These are phyloP conservation scores for Stegodyphus dumicola DNA, from an alignment of 1,140 invertebrate genomes.

Conservation along the genomic window DNA sequence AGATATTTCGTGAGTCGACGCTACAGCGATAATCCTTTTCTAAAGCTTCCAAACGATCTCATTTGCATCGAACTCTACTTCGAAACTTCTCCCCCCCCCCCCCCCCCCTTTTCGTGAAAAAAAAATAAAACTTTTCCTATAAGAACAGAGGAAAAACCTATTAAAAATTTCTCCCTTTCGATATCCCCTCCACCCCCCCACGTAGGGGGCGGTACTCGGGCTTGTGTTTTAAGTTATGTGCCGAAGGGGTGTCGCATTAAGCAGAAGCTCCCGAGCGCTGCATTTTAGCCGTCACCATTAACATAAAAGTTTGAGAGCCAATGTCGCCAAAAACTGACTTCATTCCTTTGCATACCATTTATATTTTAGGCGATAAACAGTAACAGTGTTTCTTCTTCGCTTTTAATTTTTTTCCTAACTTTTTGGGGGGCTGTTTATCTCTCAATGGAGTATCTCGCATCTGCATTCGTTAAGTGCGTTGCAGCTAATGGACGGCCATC, in stretches of 20 bases:
- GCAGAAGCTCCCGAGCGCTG: slow-evolving; percentile 9
- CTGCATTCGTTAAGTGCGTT: slow-evolving; percentile 58
- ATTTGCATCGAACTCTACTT: slow-evolving; percentile 55
- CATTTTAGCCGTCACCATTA: slow-evolving; percentile 22
- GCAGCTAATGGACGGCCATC: slow-evolving; percentile 54
- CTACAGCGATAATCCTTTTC: slow-evolving; percentile 43
- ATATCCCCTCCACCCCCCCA: not conserved
- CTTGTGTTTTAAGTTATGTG: slow-evolving; percentile 58
- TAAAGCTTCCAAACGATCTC: slow-evolving; percentile 50
- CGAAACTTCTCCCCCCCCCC: not conserved
- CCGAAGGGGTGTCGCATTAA: slow-evolving; percentile 53
- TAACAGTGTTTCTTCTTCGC: slow-evolving; percentile 14
- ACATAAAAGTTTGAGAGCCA: slow-evolving; percentile 58
- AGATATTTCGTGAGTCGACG: slow-evolving; percentile 6
- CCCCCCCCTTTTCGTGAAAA: not conserved
- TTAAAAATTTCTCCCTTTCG: slow-evolving; percentile 48
- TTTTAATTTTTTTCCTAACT: slow-evolving; percentile 9
- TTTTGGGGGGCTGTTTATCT: slow-evolving; percentile 19
- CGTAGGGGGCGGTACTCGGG: slow-evolving; percentile 27
- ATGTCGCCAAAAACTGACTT: slow-evolving; percentile 58
- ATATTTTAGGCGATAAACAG: slow-evolving; percentile 59
- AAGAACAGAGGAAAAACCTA: slow-evolving; percentile 50
- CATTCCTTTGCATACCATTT: slow-evolving; percentile 57
- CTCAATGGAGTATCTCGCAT: slow-evolving; percentile 49
- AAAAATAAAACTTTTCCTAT: slow-evolving; percentile 28